Evolutionary conservation across 2,888 invertebrate genomes (phyloP), one percentile per base, ranked within the genome.

Genomic region (Tyria jacobaeae): DNA sequence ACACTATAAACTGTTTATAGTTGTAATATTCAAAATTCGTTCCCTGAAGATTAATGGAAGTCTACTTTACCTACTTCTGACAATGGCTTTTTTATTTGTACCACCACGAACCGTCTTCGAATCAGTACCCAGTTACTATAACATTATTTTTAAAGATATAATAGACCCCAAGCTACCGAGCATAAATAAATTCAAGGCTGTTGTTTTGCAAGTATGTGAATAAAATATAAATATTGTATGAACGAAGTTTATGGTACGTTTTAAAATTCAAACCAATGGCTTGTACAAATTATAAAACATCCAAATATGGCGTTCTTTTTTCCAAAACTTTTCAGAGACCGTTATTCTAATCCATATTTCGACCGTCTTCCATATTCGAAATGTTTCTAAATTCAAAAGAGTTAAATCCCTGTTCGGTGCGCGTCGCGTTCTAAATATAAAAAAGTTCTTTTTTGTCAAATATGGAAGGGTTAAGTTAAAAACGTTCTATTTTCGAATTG

Each of bases 401-500:
- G 88, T 83, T 81, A 87, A 88, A 90, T 90, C 90, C 88, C 88
- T 86, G 91, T 92, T 89, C 91, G 83, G 84, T 75, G 83, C 86
- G 88, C 91, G 90, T 89, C 87, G 87, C 82, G 89, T 89, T 92
- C 92, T 90, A 92, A 92, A 92, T 93, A 89, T 92, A 92, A 91
- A 91, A 80, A 89, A 89, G 80, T 82, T 87, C 86, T 89, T 92
- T 92, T 93, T 92, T 91, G 92, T 92, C 91, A 92, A 93, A 93
- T 93, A 92, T 92, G 93, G 93, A 93, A 94, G 93, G 93, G 93
- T 93, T 93, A 92, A 90, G 92, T 92, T 92, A 91, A 92, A 92
- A 93, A 92, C 92, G 88, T 92, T 94, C 93, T 94, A 94, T 94
- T 94, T 94, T 93, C 68, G 91, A 93, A 91, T 92, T 91, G 90